These are phyloP conservation scores for Eudasyphora cyanicolor DNA, from an alignment of 2,888 invertebrate genomes.

Conservation along the genomic window DNA sequence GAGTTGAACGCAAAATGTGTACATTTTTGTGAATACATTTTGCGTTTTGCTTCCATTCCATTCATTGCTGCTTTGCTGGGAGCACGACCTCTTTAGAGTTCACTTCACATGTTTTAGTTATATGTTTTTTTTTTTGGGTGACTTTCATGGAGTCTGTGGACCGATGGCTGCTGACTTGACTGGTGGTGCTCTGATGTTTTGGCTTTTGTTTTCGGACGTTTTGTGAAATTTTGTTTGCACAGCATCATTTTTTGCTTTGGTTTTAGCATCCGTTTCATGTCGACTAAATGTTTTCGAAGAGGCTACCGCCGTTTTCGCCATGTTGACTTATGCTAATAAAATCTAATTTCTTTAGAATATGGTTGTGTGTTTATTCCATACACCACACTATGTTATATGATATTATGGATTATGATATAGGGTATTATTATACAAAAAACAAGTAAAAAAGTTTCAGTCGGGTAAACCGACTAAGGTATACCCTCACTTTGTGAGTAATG, in stretches of 20 bases:
- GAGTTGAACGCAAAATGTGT: neutral
- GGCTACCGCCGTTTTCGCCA: conserved; percentile 48
- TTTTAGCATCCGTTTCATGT: conserved; percentile 50
- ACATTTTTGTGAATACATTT: conserved; percentile 12
- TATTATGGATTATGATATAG: too few relatives aligned
- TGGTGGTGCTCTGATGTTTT: neutral
- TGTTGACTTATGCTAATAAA: neutral
- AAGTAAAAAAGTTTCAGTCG: too few relatives aligned
- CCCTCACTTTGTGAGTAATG: too few relatives aligned
- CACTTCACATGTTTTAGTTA: too few relatives aligned
- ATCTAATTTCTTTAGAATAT: neutral
- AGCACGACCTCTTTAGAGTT: neutral
- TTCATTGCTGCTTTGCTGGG: neutral
- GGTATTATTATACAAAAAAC: too few relatives aligned
- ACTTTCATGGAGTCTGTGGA: neutral
- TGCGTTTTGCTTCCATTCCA: conserved; percentile 1
- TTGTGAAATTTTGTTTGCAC: conserved; percentile 49
- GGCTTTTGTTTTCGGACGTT: neutral
- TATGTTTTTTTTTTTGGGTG: neutral
- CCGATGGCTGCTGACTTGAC: neutral
- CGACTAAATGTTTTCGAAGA: neutral
- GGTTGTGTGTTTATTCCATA: neutral
- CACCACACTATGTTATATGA: too few relatives aligned
- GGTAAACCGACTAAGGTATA: too few relatives aligned
- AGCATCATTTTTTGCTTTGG: conserved; percentile 21